Conservation (phyloP, 1,140 invertebrate species). For the Tribolium castaneum region DNA sequence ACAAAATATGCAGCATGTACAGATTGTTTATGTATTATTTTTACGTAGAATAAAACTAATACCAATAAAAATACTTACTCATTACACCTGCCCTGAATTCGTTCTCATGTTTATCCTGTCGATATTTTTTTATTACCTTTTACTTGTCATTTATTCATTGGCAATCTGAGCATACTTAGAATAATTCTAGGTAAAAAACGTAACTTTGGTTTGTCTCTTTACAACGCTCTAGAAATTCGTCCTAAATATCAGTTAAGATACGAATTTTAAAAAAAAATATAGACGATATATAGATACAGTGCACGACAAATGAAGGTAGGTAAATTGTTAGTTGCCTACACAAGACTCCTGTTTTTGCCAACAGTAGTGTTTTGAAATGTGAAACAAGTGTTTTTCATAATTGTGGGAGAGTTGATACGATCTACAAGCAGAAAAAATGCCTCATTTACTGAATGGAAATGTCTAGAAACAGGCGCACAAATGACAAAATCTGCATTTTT, state of each 20-base stretch:
- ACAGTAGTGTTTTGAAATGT: neutral
- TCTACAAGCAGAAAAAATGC: neutral
- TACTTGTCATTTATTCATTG: slow-evolving; percentile 4
- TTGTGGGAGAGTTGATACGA: neutral
- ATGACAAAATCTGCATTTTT: neutral
- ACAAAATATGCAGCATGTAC: slow-evolving; percentile 43
- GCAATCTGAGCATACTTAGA: slow-evolving; percentile 15
- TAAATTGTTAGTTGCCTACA: too few relatives aligned
- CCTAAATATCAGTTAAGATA: too few relatives aligned
- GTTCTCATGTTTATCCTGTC: neutral
- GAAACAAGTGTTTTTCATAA: neutral
- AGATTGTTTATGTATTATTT: slow-evolving; percentile 42
- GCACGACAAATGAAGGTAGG: too few relatives aligned
- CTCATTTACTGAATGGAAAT: neutral
- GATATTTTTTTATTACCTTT: neutral
- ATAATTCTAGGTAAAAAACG: slow-evolving; percentile 23
- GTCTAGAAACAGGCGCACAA: neutral
- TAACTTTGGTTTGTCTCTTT: slow-evolving; percentile 43
- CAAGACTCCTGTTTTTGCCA: too few relatives aligned
- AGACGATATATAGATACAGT: too few relatives aligned
- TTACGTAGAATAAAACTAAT: slow-evolving; percentile 43
- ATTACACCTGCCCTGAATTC: slow-evolving; percentile 33
- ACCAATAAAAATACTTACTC: slow-evolving; percentile 37
- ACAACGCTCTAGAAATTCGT: neutral
- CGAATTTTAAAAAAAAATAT: too few relatives aligned